Percentiles rank a stretch among this genome's conserved stretches.
phyloP scores from a whole-genome alignment of 2,797 vertebrate species.

The Novumbra hubbsi region DNA sequence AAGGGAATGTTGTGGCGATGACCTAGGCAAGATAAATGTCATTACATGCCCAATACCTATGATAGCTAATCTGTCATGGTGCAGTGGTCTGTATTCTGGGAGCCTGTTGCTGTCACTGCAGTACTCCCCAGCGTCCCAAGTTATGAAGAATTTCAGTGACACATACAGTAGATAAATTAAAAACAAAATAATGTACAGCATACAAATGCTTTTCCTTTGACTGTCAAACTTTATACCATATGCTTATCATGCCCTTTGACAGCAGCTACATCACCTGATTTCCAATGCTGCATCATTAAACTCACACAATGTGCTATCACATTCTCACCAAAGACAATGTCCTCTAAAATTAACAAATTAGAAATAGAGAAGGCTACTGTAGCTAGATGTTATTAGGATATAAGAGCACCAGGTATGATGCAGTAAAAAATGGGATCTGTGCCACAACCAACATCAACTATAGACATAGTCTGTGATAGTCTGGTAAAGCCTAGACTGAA shows the following conservation, averaged over 20 bases:
- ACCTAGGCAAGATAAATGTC: neutral
- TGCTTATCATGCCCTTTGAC: neutral
- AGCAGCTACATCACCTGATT: constrained; percentile 16
- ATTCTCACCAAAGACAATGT: constrained; percentile 19
- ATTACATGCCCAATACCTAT: constrained; percentile 23
- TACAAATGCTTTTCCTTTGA: constrained; percentile 25
- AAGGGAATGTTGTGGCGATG: neutral
- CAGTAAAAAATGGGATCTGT: constrained; percentile 30
- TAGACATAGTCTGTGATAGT: neutral
- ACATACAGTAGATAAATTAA: constrained; percentile 18
- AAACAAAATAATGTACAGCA: constrained; percentile 21
- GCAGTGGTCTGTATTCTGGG: constrained; percentile 16
- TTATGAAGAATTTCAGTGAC: constrained; percentile 37
- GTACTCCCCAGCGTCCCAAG: constrained; percentile 36
- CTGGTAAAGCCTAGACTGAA: neutral
- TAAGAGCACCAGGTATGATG: constrained; percentile 23
- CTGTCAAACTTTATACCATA: neutral
- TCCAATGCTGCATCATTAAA: constrained; percentile 7
- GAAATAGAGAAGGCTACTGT: constrained; percentile 13
- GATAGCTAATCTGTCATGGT: constrained; percentile 27
- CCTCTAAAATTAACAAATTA: constrained; percentile 18
- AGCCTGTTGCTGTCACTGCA: constrained; percentile 23
- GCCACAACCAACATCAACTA: constrained; percentile 13
- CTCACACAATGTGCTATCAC: constrained; percentile 15
- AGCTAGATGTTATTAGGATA: constrained; percentile 31